These are phyloP conservation scores for Helicolenus hilgendorfi DNA, from an alignment of 2,797 vertebrate species.

Conservation along the genomic window DNA sequence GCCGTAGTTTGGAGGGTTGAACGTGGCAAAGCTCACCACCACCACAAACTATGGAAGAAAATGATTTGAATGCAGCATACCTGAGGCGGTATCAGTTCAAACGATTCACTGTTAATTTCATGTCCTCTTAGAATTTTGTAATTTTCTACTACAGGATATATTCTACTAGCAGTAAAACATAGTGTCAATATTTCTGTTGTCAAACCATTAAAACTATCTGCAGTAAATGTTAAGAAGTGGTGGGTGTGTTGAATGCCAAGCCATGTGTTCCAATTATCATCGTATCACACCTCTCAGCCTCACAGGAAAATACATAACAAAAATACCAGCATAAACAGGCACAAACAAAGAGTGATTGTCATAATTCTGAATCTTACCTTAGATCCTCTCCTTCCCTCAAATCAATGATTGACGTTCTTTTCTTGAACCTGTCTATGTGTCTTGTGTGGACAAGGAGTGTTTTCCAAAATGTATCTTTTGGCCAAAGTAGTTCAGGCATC, in stretches of 20 bases:
- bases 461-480: not conserved
- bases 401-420: no score
- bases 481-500: not conserved
- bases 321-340: not conserved
- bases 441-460: not conserved
- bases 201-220: not conserved
- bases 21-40: conserved; percentile 94
- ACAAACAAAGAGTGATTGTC: not conserved
- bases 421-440: no score
- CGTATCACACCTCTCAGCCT: not conserved
- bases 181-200: not conserved
- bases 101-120: not conserved
- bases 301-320: not conserved
- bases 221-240: not conserved
- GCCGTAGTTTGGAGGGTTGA: conserved; percentile 93
- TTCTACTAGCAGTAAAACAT: not conserved
- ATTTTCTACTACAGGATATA: not conserved
- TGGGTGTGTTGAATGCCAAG: not conserved
- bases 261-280: not conserved
- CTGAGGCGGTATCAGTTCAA: not conserved
- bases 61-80: not conserved
- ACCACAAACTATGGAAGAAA: conserved; percentile 91
- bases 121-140: not conserved
- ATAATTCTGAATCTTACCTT: not conserved
- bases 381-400: not conserved